Evolutionary conservation across 2,797 vertebrate species (phyloP), one percentile per base, ranked within the genome.

Genomic region (Nasua narica): DNA sequence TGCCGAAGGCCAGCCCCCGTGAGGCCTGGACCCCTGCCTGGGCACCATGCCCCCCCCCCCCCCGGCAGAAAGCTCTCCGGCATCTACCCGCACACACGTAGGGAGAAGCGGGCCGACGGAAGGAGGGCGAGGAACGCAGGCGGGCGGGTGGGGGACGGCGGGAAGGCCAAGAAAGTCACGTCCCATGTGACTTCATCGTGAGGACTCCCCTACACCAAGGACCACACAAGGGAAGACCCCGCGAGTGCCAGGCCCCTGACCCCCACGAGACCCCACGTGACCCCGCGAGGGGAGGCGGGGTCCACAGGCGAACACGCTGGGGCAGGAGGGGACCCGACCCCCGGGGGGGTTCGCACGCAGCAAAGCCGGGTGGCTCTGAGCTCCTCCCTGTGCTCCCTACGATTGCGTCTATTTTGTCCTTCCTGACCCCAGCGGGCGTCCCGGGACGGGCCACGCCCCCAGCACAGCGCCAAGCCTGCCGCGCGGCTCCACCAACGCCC

Each of bases 101-200:
- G 3, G 6, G 14, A 32, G 16, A 3, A 65, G 60, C 29, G 16
- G 14, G 29, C 60, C 6, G 14, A 7, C 14, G 9, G 6, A 7
- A n/a, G 60, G 14, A n/a, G 60, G 1, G 6, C 0, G 60, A 32
- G 15, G 29, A 2, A 32, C 7, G 7, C 6, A 5, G 29, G 60
- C 6, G 13, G 29, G 60, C 6, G 2, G 60, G 27, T 60, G 60
- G 32, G 60, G 14, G 54, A n/a, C 13, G 15, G 60, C 0, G 7
- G 13, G 60, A 62, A 32, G 7, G 60, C 60, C 2, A 29, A n/a
- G 60, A 3, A n/a, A 15, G 7, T 8, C 14, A 65, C 6, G 6
- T 16, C 14, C 60, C 3, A 15, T 18, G 60, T 35, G 65, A 67
- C 65, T 4, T 35, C n/a, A 21, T 35, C n/a, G 13, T 52, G 52